Base-by-base conservation (phyloP, 2,888 invertebrate genomes). In the Dromius quadrimaculatus region DNA sequence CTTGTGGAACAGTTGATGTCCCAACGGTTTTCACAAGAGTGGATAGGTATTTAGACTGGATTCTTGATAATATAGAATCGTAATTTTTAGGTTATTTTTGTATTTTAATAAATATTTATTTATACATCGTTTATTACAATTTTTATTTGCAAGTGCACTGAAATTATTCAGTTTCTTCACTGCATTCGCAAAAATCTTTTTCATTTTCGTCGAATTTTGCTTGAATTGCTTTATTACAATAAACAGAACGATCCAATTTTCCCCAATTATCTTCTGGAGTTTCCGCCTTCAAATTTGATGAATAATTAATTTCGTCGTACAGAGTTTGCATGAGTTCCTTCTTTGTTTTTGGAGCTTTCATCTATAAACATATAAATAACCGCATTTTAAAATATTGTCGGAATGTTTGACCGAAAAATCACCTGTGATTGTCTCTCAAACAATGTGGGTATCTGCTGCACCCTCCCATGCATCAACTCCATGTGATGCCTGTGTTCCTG, bases 381-480 rank as follows among this genome's bases (percentile, higher is more conserved):
- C 22, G 20, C 15, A 23, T n/a, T 36, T 47, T 66, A 15, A 15
- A 54, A 32, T n/a, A n/a, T n/a, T n/a, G n/a, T n/a, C n/a, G n/a
- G n/a, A n/a, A n/a, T n/a, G n/a, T n/a, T n/a, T n/a, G n/a, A n/a
- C n/a, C n/a, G n/a, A n/a, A n/a, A n/a, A n/a, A n/a, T n/a, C n/a
- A 89, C 89, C 71, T 89, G 88, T 45, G 90, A 89, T 77, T 88
- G 88, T 73, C 90, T 83, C 79, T 91, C 90, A 76, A 91, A 91
- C 3, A 91, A 84, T 76, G 90, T 87, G 0, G 91, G 91, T 75
- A 90, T 90, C 74, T 86, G 86, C 66, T 88, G 88, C 0, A 91
- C 91, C 73, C 91, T 84, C 17, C 88, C 88, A 73, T 89, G 83
- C 90, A 91, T 91, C 74, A 88, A 79, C 77, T 90, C 89, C 91